These are phyloP conservation scores for Sphaeramia orbicularis DNA, from an alignment of 2,797 vertebrate species.

Conservation along the genomic window DNA sequence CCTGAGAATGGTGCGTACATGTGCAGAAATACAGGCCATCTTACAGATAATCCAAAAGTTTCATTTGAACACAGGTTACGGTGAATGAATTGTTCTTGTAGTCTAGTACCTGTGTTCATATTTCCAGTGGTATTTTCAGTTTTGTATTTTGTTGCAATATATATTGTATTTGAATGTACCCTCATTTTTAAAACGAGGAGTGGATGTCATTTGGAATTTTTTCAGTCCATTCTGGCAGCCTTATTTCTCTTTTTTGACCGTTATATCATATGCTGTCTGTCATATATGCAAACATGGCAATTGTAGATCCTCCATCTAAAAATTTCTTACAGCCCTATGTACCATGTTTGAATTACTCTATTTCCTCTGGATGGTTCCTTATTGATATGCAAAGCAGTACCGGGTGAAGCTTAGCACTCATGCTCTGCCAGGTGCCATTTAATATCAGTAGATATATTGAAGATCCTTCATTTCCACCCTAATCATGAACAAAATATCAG, in stretches of 20 bases:
- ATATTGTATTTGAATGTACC: constrained; percentile 7
- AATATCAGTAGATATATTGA: constrained; percentile 72
- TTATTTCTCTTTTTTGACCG: neutral
- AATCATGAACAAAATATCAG: constrained; percentile 63
- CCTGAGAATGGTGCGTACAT: constrained; percentile 49
- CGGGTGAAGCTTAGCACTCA: constrained; percentile 44
- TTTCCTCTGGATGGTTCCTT: constrained; percentile 53
- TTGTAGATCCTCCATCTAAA: constrained; percentile 22
- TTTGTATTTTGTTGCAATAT: neutral
- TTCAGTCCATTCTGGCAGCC: neutral
- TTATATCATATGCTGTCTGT: constrained; percentile 8
- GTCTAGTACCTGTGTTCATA: neutral
- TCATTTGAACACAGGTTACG: constrained; percentile 27
- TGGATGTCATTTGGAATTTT: neutral
- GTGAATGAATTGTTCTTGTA: neutral
- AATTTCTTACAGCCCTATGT: constrained; percentile 23
- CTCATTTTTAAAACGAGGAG: constrained; percentile 3
- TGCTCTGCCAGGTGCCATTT: constrained; percentile 70
- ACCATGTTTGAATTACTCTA: constrained; percentile 65
- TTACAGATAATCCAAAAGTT: constrained; percentile 52
- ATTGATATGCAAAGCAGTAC: constrained; percentile 73
- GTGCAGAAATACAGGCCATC: constrained; percentile 36
- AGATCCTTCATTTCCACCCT: constrained; percentile 74
- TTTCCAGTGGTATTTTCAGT: neutral
- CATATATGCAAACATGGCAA: constrained; percentile 1